Evolutionary conservation across 2,113 vertebrate genomes (phyloP), one percentile per base, ranked within the genome.

Genomic region (Gambusia holbrooki): DNA sequence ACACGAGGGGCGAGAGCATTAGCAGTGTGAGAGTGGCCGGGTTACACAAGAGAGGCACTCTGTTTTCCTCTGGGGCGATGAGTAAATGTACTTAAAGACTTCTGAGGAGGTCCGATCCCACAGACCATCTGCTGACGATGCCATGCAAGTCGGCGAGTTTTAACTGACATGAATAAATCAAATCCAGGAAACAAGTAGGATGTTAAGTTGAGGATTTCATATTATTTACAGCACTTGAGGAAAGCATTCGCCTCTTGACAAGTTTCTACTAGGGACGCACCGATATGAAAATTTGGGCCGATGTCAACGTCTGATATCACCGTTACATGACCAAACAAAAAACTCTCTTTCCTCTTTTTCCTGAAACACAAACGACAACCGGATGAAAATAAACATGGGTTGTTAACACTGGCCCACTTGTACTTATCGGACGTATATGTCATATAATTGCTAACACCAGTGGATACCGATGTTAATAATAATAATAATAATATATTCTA

Each of bases 1-100:
- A 78, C 83, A 88, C 81, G 60, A 15, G 74, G 71, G 79, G 67
- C 61, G 10, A 73, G 37, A 25, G 29, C 84, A 88, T 90, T 87
- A 88, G 84, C 48, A 51, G 73, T 54, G 77, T 76, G 83, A 83
- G 64, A 86, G 79, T 77, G 72, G 62, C 84, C 69, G 70, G 64
- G 69, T 62, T 88, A 33, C 79, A 78, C 60, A 69, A 37, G 35
- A 72, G 78, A 66, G 79, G 66, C 75, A 76, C 51, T 71, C 69
- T 62, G 74, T 69, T 76, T 84, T 80, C 79, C 85, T 62, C n/a
- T 60, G 61, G 64, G 58, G 27, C 14, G 1, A 48, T 37, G 30
- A 42, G 51, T 51, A 85, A 71, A 78, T 82, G 11, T 30, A 80
- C 79, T 77, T 81, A 5, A 65, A 77, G 66, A 77, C 79, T 74